Conservation (phyloP, 2,113 vertebrate genomes). For the Channa maculata region DNA sequence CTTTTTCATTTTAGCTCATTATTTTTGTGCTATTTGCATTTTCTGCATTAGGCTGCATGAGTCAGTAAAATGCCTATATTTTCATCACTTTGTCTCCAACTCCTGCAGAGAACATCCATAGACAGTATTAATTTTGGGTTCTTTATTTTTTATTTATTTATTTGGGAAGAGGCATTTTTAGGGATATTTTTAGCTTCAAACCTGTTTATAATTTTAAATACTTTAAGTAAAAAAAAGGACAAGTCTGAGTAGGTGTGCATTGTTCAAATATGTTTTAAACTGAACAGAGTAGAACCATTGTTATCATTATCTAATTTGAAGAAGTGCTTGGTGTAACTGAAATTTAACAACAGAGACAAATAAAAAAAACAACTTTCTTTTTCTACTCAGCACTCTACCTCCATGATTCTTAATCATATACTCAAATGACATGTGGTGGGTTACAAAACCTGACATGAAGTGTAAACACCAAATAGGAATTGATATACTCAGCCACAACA, state of each 20-base stretch:
- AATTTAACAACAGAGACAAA: not conserved
- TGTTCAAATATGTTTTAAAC: no score
- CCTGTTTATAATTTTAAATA: no score
- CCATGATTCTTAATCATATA: no score
- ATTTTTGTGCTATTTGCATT: not conserved
- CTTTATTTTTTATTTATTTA: not conserved
- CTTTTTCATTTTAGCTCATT: not conserved
- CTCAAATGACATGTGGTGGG: not conserved
- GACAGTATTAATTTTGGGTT: not conserved
- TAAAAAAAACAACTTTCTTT: not conserved
- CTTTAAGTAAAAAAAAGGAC: no score
- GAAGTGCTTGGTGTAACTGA: not conserved
- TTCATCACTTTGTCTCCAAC: conserved; percentile 2
- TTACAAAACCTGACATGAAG: not conserved
- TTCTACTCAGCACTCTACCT: not conserved
- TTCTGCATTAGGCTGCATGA: conserved; percentile 9
- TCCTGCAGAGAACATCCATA: conserved; percentile 2
- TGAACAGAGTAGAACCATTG: no score
- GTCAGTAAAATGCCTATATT: conserved; percentile 3
- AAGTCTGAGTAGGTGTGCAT: no score
- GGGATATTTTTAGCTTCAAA: no score
- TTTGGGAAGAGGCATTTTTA: no score
- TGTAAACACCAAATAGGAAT: not conserved
- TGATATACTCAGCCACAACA: no score
- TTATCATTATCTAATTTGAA: no score